These are phyloP conservation scores for Drosophila sproati DNA, from an alignment of 1,140 invertebrate genomes.

Conservation along the genomic window DNA sequence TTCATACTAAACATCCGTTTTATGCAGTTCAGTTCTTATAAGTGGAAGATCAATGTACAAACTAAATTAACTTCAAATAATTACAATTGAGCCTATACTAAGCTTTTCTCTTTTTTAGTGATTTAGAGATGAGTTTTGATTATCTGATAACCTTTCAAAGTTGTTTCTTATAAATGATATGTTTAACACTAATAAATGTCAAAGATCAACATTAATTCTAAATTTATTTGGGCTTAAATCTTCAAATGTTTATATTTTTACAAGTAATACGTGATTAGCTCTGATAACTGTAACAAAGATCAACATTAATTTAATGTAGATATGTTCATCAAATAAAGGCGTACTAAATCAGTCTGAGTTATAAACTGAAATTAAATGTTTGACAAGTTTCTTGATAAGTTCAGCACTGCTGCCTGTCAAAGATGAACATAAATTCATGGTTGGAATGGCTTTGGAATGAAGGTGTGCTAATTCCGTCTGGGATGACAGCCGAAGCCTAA, in stretches of 20 bases:
- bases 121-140: no score
- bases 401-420: not conserved
- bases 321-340: no score
- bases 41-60: not conserved
- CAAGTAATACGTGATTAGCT: no score
- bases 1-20: no score
- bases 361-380: not conserved
- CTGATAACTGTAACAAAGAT: no score
- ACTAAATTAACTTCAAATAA: no score
- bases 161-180: not conserved
- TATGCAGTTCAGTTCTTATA: not conserved
- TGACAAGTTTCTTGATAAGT: no score
- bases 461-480: not conserved
- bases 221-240: not conserved
- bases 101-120: no score
- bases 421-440: not conserved
- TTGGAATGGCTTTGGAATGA: not conserved
- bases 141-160: no score
- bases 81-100: no score
- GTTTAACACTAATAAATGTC: not conserved
- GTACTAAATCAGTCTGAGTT: not conserved
- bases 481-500: not conserved
- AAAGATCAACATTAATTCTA: not conserved
- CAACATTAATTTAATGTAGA: no score
- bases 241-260: no score